Conservation (phyloP, 2,113 vertebrate genomes). For the Philantomba maxwellii region DNA sequence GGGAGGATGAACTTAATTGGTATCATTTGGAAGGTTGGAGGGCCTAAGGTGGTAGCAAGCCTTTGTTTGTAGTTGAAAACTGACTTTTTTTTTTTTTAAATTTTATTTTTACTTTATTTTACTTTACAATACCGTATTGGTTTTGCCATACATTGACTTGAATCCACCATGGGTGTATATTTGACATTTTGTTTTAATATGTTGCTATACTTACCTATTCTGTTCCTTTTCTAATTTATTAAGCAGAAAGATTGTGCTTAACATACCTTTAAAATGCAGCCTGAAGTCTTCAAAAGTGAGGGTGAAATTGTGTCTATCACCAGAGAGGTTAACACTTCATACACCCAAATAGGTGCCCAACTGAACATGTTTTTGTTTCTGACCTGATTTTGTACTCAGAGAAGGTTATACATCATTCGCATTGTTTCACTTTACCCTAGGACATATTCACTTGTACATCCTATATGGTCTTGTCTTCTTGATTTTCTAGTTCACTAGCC, state of each 20-base stretch:
- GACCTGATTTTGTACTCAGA: background rate
- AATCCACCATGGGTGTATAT: too few relatives aligned
- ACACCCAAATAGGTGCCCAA: background rate
- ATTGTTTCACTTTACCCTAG: background rate
- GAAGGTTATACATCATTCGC: background rate
- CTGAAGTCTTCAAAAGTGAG: background rate
- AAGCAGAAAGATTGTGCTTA: background rate
- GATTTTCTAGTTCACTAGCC: background rate
- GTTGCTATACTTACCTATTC: background rate
- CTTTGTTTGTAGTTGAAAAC: slow-evolving; percentile 41
- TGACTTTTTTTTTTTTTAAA: too few relatives aligned
- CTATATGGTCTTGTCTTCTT: background rate
- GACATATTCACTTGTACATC: background rate
- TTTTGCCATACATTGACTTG: too few relatives aligned
- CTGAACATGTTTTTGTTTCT: background rate
- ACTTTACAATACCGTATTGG: too few relatives aligned
- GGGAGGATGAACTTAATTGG: slow-evolving; percentile 51
- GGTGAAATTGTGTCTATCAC: background rate
- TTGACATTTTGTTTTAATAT: background rate
- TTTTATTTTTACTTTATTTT: too few relatives aligned
- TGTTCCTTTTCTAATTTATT: background rate
- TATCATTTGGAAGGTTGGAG: slow-evolving; percentile 51
- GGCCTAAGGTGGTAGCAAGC: slow-evolving; percentile 8
- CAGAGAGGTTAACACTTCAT: background rate
- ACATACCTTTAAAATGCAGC: background rate